Evolutionary conservation across 2,113 vertebrate species (phyloP), one percentile per base, ranked within the genome.

Genomic region (Anas platyrhynchos): DNA sequence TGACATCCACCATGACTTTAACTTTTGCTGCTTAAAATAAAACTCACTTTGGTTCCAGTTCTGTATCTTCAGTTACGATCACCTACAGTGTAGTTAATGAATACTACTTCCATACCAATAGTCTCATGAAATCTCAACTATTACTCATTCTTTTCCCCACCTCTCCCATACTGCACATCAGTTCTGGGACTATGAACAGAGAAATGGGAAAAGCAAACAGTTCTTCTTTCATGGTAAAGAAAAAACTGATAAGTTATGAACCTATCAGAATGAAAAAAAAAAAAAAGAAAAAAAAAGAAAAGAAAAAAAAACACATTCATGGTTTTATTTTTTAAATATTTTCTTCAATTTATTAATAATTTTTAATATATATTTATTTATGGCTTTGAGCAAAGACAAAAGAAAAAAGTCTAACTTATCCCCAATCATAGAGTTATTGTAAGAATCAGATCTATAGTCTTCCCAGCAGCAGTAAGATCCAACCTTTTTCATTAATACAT

Each of bases 321-420:
- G 67, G 82, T 92, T 96, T 97, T 93, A 96, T 95, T 96, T 95
- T 96, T 94, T 94, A 96, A 95, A 93, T 97, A 97, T 97, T 97
- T 95, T 98, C 85, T 97, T 97, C 78, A 97, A 98, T 98, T 98
- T 98, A 98, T 98, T 98, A 98, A 97, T 98, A 98, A 98, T 96
- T 72, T 98, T 97, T 97, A 95, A 94, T 97, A 97, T 98, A 97
- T 97, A 97, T 98, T 97, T 98, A 55, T 61, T 96, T 98, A 98
- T 98, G 98, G 98, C 98, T 98, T 98, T 98, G 96, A 98, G 98
- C 97, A 98, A 98, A 98, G 97, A 98, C 97, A 98, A 98, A 98
- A 98, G 96, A 97, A 97, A 98, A 97, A 95, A 96, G 74, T 96
- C 97, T 97, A 97, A 95, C 65, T 97, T 95, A 83, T 98, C 98